Base-by-base conservation (phyloP, 2,797 vertebrate genomes). In the Hoplostethus atlanticus region DNA sequence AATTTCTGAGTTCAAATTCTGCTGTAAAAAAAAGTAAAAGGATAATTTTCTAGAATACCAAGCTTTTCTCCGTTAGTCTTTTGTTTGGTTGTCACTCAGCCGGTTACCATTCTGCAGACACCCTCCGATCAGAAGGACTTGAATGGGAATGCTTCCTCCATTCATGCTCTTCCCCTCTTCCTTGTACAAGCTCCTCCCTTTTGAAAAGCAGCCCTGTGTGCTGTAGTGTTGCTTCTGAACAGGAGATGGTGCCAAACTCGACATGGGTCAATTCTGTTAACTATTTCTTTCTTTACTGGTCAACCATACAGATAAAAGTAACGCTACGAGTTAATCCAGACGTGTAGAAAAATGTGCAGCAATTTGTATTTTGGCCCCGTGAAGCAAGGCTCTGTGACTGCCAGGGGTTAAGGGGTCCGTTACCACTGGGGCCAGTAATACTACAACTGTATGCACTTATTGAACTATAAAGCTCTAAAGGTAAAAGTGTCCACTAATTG, bases 181-280 rank as follows among this genome's bases (percentile, higher is more conserved):
- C 47, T 44, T 52, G 51, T 6, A 5, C 15, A 28, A 54, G 10
- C 80, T 28, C 61, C 58, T 65, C 54, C 47, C 28, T 21, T 51
- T 50, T 76, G 5, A 42, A 64, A 42, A 21, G 5, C 73, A 51
- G 15, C 64, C 38, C 1, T 47, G 6, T 53, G 10, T 6, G 1
- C 12, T 90, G 90, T 64, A 90, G 60, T 88, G 80, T 68, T 25
- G 31, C 59, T 38, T 81, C 56, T 71, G 67, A 89, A 85, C 93
- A 94, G 90, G 21, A 93, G 92, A 89, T 91, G 92, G 92, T 80
- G 92, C 92, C 92, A 93, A 81, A 93, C 68, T 5, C 44, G 86
- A 83, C 73, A 50, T 30, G 52, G 42, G 16, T 63, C 59, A 36
- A 2, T 38, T 48, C 3, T 55, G 67, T 55, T 71, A 48, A 67